Evolutionary conservation across 2,113 vertebrate species (phyloP).

Genomic region (Prunella fulvescens): DNA sequence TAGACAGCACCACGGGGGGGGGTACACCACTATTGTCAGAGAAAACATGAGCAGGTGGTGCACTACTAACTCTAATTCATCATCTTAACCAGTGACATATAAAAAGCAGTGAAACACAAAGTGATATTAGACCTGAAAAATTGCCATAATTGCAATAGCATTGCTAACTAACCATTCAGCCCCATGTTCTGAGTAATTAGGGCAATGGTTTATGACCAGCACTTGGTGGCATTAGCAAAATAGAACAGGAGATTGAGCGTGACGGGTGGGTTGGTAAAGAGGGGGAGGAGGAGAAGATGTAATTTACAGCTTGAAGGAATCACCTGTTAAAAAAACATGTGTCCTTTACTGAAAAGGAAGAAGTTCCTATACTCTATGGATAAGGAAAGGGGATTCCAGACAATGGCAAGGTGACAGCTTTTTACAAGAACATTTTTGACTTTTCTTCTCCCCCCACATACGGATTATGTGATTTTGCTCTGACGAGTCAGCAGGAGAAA

Average conservation of each 20-base stretch:
- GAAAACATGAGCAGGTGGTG: slow-evolving; percentile 30
- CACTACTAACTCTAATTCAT: slow-evolving; percentile 61
- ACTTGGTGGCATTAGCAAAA: slow-evolving; percentile 64
- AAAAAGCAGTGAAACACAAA: slow-evolving; percentile 72
- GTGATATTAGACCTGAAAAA: slow-evolving; percentile 69
- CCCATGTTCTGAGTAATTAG: slow-evolving; percentile 70
- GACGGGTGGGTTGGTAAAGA: not conserved
- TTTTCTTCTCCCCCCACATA: not conserved
- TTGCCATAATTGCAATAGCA: slow-evolving; percentile 61
- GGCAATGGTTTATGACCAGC: slow-evolving; percentile 69
- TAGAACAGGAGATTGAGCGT: slow-evolving; percentile 24
- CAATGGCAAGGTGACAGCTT: not conserved
- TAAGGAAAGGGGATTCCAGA: not conserved
- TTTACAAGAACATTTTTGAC: not conserved
- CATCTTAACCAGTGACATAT: slow-evolving; percentile 73
- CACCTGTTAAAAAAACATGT: not conserved
- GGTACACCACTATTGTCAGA: fast-evolving
- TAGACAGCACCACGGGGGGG: not conserved
- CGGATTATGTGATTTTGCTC: not conserved
- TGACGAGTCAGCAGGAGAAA: slow-evolving; percentile 23
- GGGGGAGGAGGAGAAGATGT: not conserved
- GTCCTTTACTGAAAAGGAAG: not conserved
- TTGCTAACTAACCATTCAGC: slow-evolving; percentile 69
- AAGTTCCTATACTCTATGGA: not conserved
- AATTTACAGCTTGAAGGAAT: slow-evolving; percentile 6